Evolutionary conservation across 1,140 invertebrate genomes (phyloP).

Genomic region (Yoshiicerus persimilis): DNA sequence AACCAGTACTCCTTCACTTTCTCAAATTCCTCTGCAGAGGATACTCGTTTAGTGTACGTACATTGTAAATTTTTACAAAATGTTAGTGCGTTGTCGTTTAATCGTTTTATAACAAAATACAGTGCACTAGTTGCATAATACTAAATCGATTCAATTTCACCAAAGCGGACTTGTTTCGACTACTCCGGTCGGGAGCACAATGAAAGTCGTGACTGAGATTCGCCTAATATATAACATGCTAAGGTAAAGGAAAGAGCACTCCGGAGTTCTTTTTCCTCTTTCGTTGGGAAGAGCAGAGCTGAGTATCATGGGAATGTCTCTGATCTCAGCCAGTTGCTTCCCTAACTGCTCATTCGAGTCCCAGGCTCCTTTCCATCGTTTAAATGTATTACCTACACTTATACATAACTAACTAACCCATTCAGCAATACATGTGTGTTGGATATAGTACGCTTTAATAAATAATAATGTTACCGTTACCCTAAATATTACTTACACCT

Average conservation of each 20-base stretch:
- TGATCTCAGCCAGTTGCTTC: not conserved
- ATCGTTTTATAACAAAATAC: too few species aligned
- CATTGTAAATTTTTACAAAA: too few species aligned
- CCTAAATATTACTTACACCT: too few species aligned
- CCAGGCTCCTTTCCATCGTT: not conserved
- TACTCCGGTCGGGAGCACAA: conserved; percentile 13
- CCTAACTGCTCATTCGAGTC: not conserved
- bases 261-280: not conserved
- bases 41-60: not conserved
- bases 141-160: not conserved
- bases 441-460: too few species aligned
- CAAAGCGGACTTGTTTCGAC: not conserved
- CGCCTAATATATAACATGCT: not conserved
- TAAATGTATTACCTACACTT: too few species aligned
- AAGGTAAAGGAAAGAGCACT: not conserved
- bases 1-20: not conserved
- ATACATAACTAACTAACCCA: not conserved
- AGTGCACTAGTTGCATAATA: too few species aligned
- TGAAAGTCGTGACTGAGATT: conserved; percentile 13
- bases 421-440: too few species aligned
- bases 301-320: not conserved
- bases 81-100: too few species aligned
- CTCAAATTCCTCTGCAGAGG: not conserved
- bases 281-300: not conserved
- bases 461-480: too few species aligned